phyloP scores from a whole-genome alignment of 2,888 invertebrate genomes.

The Lordiphosa fenestrarum region DNA sequence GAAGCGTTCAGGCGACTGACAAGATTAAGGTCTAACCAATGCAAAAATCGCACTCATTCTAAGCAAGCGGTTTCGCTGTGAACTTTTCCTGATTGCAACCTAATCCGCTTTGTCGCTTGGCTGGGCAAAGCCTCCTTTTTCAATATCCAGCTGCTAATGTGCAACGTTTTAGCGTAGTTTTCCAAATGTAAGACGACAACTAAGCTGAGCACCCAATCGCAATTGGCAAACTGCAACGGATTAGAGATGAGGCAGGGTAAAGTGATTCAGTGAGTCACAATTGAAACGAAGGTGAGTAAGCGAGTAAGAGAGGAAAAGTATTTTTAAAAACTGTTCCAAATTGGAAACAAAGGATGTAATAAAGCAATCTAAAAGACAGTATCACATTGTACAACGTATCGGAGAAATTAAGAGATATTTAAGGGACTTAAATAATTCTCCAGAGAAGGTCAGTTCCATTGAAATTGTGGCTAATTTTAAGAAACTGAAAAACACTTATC shows the following conservation, averaged over 20 bases:
- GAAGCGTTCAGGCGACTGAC: slow-evolving; percentile 71
- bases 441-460: too few relatives aligned
- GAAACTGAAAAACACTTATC: too few relatives aligned
- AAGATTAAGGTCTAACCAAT: slow-evolving; percentile 72
- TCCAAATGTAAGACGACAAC: slow-evolving; percentile 65
- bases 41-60: slow-evolving; percentile 64
- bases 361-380: too few relatives aligned
- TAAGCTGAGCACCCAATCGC: slow-evolving; percentile 48
- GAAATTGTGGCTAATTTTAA: too few relatives aligned
- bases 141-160: slow-evolving; percentile 68
- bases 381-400: too few relatives aligned
- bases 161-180: slow-evolving; percentile 49
- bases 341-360: too few relatives aligned
- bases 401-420: too few relatives aligned
- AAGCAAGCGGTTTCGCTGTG: background rate
- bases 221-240: slow-evolving; percentile 5
- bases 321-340: too few relatives aligned
- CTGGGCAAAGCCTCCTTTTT: slow-evolving; percentile 28
- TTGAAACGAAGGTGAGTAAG: background rate
- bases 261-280: background rate
- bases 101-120: slow-evolving; percentile 73
- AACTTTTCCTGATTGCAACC: slow-evolving; percentile 62
- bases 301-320: too few relatives aligned
- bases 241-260: slow-evolving; percentile 27
- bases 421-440: too few relatives aligned